phyloP scores from a whole-genome alignment of 2,797 vertebrate genomes.

The Miichthys miiuy region DNA sequence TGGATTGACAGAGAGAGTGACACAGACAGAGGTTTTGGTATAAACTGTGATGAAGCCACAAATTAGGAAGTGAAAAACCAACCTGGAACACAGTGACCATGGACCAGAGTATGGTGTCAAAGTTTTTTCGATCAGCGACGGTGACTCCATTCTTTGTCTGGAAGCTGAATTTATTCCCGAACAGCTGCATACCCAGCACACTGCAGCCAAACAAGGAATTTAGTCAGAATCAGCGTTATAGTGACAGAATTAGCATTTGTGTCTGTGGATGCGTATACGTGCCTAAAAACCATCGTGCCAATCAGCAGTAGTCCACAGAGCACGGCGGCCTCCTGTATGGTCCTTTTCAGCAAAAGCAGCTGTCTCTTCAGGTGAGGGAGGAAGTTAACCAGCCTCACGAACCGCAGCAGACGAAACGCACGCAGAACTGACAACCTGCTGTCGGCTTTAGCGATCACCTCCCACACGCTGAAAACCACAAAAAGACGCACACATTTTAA shows the following conservation, averaged over 20 bases:
- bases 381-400: conserved; percentile 91
- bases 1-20: conserved; percentile 38
- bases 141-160: conserved; percentile 86
- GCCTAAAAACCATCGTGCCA: conserved; percentile 93
- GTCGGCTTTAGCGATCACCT: conserved; percentile 87
- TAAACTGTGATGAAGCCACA: background rate
- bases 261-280: background rate
- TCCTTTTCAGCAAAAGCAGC: conserved; percentile 91
- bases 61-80: background rate
- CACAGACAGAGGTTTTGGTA: background rate
- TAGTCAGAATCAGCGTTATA: background rate
- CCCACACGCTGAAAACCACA: conserved; percentile 86
- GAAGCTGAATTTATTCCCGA: conserved; percentile 89
- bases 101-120: conserved; percentile 92
- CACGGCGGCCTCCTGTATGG: conserved; percentile 90
- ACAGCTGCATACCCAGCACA: conserved; percentile 93
- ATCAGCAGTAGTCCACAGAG: conserved; percentile 92
- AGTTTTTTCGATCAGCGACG: conserved; percentile 89
- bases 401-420: conserved; percentile 89
- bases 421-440: conserved; percentile 90
- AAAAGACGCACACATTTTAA: background rate
- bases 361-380: conserved; percentile 90
- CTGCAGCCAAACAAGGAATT: conserved; percentile 68
- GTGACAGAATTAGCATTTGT: background rate
- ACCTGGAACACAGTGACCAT: conserved; percentile 95